Evolutionary conservation across 1,140 invertebrate species (phyloP).

Genomic region (Oncopeltus fasciatus): DNA sequence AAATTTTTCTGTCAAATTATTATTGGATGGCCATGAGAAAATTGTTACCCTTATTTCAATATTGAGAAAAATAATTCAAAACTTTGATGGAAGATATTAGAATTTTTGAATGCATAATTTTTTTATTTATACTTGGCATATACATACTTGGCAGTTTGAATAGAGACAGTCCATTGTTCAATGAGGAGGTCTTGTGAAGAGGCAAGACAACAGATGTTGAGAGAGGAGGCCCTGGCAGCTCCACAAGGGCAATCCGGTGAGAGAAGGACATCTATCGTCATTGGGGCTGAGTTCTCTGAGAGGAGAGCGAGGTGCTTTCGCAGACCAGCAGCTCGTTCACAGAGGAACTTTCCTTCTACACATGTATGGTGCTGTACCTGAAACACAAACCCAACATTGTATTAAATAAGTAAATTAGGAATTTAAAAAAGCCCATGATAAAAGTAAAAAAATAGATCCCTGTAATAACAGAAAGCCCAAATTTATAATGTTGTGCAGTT

Average conservation of each 20-base stretch:
- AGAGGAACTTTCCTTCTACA: slow-evolving; percentile 28
- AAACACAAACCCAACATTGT: not conserved
- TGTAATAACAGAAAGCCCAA: too few species aligned
- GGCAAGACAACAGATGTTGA: slow-evolving; percentile 35
- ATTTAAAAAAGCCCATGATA: not conserved
- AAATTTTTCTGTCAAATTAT: too few species aligned
- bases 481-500: too few species aligned
- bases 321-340: slow-evolving; percentile 37
- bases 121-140: too few species aligned
- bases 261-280: slow-evolving; percentile 59
- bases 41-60: too few species aligned
- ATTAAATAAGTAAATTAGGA: not conserved
- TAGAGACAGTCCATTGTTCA: slow-evolving; percentile 58
- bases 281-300: slow-evolving; percentile 42
- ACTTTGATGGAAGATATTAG: too few species aligned
- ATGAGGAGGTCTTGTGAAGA: slow-evolving; percentile 40
- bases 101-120: too few species aligned
- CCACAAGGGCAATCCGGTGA: slow-evolving; percentile 50
- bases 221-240: slow-evolving; percentile 30
- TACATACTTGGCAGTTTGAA: slow-evolving; percentile 44
- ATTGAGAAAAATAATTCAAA: too few species aligned
- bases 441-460: not conserved
- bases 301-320: slow-evolving; percentile 36
- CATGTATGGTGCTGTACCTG: slow-evolving; percentile 1
- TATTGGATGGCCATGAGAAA: too few species aligned